Evolutionary conservation across 2,113 vertebrate species (phyloP).

Genomic region (Caracal caracal): DNA sequence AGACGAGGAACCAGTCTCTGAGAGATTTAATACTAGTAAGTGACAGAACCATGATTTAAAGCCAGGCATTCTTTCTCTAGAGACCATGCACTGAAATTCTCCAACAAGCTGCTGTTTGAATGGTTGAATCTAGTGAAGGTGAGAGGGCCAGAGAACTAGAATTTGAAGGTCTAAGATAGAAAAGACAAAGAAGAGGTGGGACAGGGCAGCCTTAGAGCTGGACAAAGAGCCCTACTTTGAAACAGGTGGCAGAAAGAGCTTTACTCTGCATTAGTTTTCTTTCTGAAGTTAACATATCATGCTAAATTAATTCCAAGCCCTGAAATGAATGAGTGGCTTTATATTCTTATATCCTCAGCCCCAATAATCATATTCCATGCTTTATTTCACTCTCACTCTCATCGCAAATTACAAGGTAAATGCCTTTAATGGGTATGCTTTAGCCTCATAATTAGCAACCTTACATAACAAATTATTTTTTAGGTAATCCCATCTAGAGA

Average conservation of each 20-base stretch:
- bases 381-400: conserved; percentile 47
- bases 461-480: conserved; percentile 47
- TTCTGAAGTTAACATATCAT: not conserved
- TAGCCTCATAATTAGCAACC: conserved; percentile 48
- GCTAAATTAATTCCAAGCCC: conserved; percentile 47
- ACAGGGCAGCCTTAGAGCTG: not conserved
- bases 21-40: not conserved
- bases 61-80: not conserved
- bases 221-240: not conserved
- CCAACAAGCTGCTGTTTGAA: not conserved
- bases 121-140: not conserved
- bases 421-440: conserved; percentile 35
- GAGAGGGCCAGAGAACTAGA: not conserved
- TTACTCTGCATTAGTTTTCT: not conserved
- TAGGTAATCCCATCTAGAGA: conserved; percentile 4
- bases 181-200: not conserved
- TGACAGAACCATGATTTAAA: not conserved
- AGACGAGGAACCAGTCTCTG: not conserved
- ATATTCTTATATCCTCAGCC: not conserved
- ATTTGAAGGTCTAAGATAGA: not conserved
- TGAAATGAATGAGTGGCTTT: conserved; percentile 46
- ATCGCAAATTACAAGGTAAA: conserved; percentile 63
- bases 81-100: not conserved
- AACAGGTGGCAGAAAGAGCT: not conserved
- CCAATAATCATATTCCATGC: conserved; percentile 53